phyloP scores from a whole-genome alignment of 2,113 vertebrate species.

The Sander lucioperca region DNA sequence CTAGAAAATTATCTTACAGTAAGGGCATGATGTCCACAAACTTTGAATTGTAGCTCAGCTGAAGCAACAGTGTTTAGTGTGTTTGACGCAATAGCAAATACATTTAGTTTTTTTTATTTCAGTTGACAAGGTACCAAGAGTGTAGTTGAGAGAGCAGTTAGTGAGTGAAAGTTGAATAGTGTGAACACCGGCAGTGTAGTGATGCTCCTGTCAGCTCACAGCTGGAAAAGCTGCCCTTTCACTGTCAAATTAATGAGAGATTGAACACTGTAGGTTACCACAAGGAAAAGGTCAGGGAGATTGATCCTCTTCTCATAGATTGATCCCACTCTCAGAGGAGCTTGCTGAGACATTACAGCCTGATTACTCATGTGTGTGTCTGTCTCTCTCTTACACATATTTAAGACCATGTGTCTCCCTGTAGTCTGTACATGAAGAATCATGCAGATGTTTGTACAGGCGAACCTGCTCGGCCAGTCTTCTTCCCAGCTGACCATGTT shows the following conservation, averaged over 20 bases:
- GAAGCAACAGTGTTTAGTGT: neutral
- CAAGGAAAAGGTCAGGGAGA: conserved; percentile 73
- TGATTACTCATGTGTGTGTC: conserved; percentile 30
- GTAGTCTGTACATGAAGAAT: too few species aligned
- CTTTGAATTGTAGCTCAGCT: conserved; percentile 2
- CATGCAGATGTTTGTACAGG: too few species aligned
- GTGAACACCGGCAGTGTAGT: conserved; percentile 14
- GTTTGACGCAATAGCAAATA: neutral
- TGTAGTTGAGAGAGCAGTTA: conserved; percentile 28
- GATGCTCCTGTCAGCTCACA: conserved; percentile 28
- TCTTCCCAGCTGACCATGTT: too few species aligned
- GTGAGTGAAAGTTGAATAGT: conserved; percentile 37
- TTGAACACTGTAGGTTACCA: conserved; percentile 64
- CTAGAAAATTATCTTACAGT: conserved; percentile 6
- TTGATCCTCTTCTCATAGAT: conserved; percentile 70
- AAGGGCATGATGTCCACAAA: neutral
- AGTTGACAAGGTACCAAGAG: conserved; percentile 1
- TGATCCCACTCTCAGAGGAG: conserved; percentile 59
- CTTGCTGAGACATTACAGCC: conserved; percentile 56
- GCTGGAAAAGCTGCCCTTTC: conserved; percentile 70
- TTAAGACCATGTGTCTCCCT: too few species aligned
- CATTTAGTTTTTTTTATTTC: neutral
- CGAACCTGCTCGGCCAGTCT: too few species aligned
- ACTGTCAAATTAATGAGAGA: conserved; percentile 72
- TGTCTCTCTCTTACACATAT: neutral